These are phyloP conservation scores for Chlorospingus semifuscus DNA, from an alignment of 2,797 vertebrate genomes.

Conservation along the genomic window DNA sequence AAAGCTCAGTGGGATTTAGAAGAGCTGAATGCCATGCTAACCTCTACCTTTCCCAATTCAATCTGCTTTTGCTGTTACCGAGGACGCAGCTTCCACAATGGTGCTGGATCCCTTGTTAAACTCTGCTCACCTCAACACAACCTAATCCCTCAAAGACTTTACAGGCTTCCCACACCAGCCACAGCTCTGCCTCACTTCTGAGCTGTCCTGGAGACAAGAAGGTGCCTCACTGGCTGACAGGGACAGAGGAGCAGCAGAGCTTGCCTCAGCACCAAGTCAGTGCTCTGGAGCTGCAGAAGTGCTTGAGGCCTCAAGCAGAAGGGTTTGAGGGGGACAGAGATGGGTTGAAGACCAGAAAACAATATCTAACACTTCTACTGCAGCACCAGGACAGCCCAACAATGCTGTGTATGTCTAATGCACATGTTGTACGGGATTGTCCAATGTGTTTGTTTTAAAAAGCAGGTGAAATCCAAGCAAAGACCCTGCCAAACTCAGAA, in stretches of 20 bases:
- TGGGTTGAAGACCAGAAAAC: background rate
- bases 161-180: background rate
- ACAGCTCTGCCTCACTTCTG: background rate
- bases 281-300: background rate
- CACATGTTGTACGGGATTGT: background rate
- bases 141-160: background rate
- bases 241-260: background rate
- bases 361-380: background rate
- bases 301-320: background rate
- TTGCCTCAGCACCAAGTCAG: background rate
- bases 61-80: background rate
- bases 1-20: background rate
- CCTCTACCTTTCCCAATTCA: background rate
- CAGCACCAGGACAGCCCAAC: background rate
- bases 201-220: background rate
- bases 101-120: background rate
- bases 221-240: background rate
- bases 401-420: background rate
- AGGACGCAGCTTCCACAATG: accelerated
- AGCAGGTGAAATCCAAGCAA: background rate
- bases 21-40: background rate
- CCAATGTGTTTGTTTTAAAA: background rate
- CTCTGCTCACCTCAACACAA: background rate
- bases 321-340: background rate
- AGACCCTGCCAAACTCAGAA: background rate